Conservation (phyloP, 1,140 invertebrate species). For the Penaeus vannamei region DNA sequence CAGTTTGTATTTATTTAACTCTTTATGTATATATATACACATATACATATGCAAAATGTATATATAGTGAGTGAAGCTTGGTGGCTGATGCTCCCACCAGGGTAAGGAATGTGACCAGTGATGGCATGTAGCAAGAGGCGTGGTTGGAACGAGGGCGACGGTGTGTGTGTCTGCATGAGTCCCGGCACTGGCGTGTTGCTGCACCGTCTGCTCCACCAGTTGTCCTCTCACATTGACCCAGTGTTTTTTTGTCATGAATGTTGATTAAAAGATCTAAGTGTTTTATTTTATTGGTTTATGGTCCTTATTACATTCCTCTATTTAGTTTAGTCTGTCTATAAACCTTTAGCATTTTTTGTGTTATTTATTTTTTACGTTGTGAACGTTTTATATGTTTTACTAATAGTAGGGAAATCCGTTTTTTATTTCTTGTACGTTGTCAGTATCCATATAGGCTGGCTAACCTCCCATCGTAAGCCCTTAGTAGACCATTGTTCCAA, state of each 20-base stretch:
- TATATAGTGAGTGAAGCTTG: too few relatives aligned
- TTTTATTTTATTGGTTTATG: constrained; percentile 40
- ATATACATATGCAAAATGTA: too few relatives aligned
- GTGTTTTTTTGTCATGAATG: constrained; percentile 6
- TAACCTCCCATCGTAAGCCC: not conserved
- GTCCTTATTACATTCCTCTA: constrained; percentile 6
- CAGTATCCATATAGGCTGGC: constrained; percentile 28
- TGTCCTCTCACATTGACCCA: not conserved
- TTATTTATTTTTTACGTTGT: constrained; percentile 16
- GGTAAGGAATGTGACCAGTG: too few relatives aligned
- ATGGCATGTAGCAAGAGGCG: too few relatives aligned
- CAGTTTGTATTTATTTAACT: too few relatives aligned
- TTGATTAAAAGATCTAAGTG: constrained; percentile 27
- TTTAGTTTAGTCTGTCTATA: constrained; percentile 43
- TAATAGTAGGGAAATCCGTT: constrained; percentile 30
- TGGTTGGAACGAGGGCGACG: too few relatives aligned
- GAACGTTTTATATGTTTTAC: constrained; percentile 8
- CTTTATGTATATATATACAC: too few relatives aligned
- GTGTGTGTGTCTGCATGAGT: too few relatives aligned
- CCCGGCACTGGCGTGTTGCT: too few relatives aligned
- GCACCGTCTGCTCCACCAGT: not conserved
- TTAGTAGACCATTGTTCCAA: not conserved
- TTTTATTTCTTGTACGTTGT: constrained; percentile 29
- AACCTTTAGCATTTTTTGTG: not conserved
- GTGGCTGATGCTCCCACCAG: too few relatives aligned